These are phyloP conservation scores for Acanthurus lineatus DNA, from an alignment of 2,797 vertebrate species.

Conservation along the genomic window DNA sequence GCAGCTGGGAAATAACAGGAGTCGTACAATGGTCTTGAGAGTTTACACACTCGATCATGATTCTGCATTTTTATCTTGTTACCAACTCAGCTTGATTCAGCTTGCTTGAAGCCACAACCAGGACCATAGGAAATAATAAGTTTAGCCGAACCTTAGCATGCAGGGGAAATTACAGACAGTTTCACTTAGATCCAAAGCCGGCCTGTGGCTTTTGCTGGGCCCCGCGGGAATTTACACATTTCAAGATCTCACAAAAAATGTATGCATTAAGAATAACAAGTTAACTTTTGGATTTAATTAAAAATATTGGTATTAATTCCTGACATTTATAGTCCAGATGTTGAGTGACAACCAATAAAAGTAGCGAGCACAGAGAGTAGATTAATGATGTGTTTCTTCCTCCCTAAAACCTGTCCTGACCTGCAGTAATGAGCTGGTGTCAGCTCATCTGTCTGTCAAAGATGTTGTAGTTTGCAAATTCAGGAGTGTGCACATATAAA, in stretches of 20 bases:
- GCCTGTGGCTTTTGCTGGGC: background rate
- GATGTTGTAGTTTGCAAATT: background rate
- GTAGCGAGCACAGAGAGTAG: conserved; percentile 6
- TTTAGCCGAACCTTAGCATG: too few species aligned
- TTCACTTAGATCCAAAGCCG: conserved; percentile 6
- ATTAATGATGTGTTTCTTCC: conserved; percentile 53
- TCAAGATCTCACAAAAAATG: background rate
- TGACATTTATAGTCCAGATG: conserved; percentile 28
- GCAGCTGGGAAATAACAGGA: too few species aligned
- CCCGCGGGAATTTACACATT: background rate
- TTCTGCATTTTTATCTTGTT: too few species aligned
- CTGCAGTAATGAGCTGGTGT: conserved; percentile 59
- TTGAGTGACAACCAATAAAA: conserved; percentile 11
- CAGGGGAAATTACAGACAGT: background rate
- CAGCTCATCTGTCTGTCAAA: conserved; percentile 7
- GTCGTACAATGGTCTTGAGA: too few species aligned
- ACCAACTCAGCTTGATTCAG: too few species aligned
- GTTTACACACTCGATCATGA: too few species aligned
- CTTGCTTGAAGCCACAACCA: too few species aligned
- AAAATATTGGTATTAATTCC: conserved; percentile 2
- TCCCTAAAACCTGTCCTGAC: conserved; percentile 30
- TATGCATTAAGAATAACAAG: background rate
- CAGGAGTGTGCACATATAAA: background rate
- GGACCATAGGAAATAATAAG: too few species aligned
- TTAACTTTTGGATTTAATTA: conserved; percentile 10